phyloP scores from a whole-genome alignment of 2,797 vertebrate species.

The Chloroceryle amazona region DNA sequence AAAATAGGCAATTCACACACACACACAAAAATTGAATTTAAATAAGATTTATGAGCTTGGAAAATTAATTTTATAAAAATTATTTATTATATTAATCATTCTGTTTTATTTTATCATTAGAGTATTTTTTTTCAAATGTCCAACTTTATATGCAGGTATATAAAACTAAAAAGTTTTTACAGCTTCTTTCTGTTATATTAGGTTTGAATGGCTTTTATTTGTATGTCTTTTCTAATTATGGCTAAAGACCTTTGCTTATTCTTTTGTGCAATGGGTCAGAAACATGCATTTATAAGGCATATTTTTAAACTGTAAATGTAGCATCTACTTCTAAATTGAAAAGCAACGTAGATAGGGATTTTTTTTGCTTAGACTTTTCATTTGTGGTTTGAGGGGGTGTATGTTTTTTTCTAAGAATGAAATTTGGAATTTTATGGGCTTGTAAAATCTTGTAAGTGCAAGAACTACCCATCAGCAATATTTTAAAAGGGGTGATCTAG shows the following conservation, averaged over 20 bases:
- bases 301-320: constrained; percentile 57
- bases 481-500: not conserved
- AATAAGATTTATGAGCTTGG: constrained; percentile 75
- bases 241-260: constrained; percentile 65
- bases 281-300: constrained; percentile 42
- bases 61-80: constrained; percentile 81
- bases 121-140: constrained; percentile 61
- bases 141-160: constrained; percentile 83
- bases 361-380: not conserved
- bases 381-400: not conserved
- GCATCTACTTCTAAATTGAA: constrained; percentile 41
- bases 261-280: constrained; percentile 74
- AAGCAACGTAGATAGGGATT: constrained; percentile 38
- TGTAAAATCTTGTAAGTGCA: not conserved
- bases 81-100: constrained; percentile 86
- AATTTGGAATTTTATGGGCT: not conserved
- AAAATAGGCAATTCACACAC: constrained; percentile 73
- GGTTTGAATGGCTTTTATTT: constrained; percentile 63
- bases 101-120: constrained; percentile 79
- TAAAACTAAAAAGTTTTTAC: constrained; percentile 78
- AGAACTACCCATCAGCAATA: constrained; percentile 27
- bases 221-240: constrained; percentile 42
- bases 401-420: not conserved
- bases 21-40: constrained; percentile 79
- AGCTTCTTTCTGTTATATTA: constrained; percentile 74